phyloP scores from a whole-genome alignment of 1,140 invertebrate species.

The Solen grandis region DNA sequence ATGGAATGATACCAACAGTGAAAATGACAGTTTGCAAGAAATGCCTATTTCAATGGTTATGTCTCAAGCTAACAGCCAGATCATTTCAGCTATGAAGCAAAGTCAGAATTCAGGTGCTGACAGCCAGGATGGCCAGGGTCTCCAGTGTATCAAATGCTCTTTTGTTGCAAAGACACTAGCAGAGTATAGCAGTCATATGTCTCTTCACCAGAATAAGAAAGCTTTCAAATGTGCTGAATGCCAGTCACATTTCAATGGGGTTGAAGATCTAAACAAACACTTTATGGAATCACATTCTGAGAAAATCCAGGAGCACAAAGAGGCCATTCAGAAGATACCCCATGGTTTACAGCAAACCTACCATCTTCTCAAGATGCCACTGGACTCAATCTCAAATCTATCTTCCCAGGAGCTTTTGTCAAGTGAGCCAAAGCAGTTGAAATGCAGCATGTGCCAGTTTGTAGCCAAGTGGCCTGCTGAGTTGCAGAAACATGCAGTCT shows the following conservation, averaged over 20 bases:
- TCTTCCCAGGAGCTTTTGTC: constrained; percentile 66
- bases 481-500: constrained; percentile 79
- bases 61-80: constrained; percentile 50
- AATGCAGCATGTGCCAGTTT: constrained; percentile 79
- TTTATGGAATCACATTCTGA: constrained; percentile 71
- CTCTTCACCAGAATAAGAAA: constrained; percentile 74
- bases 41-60: constrained; percentile 50
- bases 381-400: constrained; percentile 70
- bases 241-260: constrained; percentile 73
- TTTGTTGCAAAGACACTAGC: constrained; percentile 72
- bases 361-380: constrained; percentile 77
- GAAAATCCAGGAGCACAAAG: constrained; percentile 75
- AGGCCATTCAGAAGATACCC: constrained; percentile 77
- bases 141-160: constrained; percentile 72
- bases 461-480: constrained; percentile 81
- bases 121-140: constrained; percentile 13
- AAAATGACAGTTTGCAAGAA: constrained; percentile 49
- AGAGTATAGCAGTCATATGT: constrained; percentile 77
- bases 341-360: constrained; percentile 78
- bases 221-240: constrained; percentile 79
- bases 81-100: constrained; percentile 48
- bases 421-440: constrained; percentile 71
- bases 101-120: constrained; percentile 24
- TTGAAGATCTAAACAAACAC: constrained; percentile 77
- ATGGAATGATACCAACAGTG: constrained; percentile 53